Evolutionary conservation across 2,888 invertebrate genomes (phyloP).

Genomic region (Cinara cedri): DNA sequence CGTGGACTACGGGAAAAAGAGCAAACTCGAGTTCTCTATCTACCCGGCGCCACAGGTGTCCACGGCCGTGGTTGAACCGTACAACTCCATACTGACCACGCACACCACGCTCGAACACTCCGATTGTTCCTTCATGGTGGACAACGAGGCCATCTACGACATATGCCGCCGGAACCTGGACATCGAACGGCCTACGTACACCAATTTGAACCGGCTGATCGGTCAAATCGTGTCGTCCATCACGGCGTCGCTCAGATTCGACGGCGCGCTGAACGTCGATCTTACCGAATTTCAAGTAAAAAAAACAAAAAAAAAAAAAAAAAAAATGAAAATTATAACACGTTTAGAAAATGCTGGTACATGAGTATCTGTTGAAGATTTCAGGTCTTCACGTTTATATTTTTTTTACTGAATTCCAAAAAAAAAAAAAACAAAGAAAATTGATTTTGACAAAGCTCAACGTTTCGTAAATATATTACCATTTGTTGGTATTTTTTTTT

Average conservation of each 20-base stretch:
- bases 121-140: conserved; percentile 71
- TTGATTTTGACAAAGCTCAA: no score
- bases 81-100: conserved; percentile 69
- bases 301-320: no score
- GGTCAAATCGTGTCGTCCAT: conserved; percentile 89
- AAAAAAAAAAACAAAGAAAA: no score
- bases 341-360: no score
- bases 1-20: conserved; percentile 73
- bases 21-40: conserved; percentile 71
- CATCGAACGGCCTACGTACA: conserved; percentile 69
- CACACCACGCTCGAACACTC: conserved; percentile 71
- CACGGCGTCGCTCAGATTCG: conserved; percentile 69
- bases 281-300: conserved; percentile 66
- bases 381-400: no score
- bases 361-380: no score
- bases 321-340: no score
- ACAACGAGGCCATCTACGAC: conserved; percentile 67
- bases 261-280: conserved; percentile 70
- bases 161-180: conserved; percentile 69
- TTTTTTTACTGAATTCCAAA: no score
- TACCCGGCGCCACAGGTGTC: conserved; percentile 70
- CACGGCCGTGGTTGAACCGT: conserved; percentile 64
- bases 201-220: conserved; percentile 70
- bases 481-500: no score
- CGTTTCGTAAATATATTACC: no score